Evolutionary conservation across 1,140 invertebrate species (phyloP).

Genomic region (Venturia canescens): DNA sequence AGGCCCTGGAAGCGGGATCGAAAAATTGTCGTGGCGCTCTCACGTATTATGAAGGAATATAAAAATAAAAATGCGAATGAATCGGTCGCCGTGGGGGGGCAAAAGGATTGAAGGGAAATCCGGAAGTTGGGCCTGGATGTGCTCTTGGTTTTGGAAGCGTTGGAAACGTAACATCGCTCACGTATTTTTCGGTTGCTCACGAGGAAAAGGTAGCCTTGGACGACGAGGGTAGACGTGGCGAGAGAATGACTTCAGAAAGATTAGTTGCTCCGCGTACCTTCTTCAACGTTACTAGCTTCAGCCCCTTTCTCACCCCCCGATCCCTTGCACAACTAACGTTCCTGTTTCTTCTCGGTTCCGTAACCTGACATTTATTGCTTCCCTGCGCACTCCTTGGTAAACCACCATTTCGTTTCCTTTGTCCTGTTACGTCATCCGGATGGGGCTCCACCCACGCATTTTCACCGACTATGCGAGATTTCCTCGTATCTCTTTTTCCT

Average conservation of each 20-base stretch:
- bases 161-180: not conserved
- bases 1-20: not conserved
- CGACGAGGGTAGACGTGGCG: slow-evolving; percentile 30
- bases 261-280: slow-evolving; percentile 36
- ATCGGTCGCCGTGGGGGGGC: not conserved
- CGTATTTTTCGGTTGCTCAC: not conserved
- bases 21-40: not conserved
- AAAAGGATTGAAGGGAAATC: not conserved
- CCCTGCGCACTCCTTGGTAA: slow-evolving; percentile 9
- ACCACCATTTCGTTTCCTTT: not conserved
- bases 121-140: slow-evolving; percentile 7
- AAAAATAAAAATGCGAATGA: slow-evolving; percentile 1
- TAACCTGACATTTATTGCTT: slow-evolving; percentile 37
- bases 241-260: slow-evolving; percentile 35
- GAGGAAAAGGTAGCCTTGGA: not conserved
- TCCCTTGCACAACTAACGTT: not conserved
- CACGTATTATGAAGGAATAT: not conserved
- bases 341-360: slow-evolving; percentile 22
- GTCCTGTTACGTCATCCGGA: slow-evolving; percentile 12
- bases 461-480: not conserved
- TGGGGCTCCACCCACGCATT: not conserved
- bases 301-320: not conserved
- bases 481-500: not conserved
- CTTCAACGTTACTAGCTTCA: slow-evolving; percentile 9
- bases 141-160: slow-evolving; percentile 3